Base-by-base conservation (phyloP, 2,888 invertebrate species). In the Peribatodes rhomboidaria region DNA sequence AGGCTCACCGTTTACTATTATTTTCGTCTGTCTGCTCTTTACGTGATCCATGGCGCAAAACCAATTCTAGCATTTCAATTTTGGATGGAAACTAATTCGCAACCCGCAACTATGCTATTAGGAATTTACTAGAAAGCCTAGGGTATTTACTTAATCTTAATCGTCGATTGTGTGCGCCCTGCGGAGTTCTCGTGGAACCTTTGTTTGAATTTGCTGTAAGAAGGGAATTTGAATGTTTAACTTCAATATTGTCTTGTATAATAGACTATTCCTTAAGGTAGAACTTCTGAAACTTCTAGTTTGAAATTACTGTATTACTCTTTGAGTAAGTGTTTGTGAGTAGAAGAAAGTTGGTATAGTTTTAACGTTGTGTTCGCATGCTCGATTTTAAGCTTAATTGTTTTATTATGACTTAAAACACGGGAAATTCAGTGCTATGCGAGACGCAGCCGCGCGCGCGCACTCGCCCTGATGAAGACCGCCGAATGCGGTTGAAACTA, bases 1-100 rank as follows among this genome's bases (percentile, higher is more conserved):
- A n/a, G n/a, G n/a, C n/a, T n/a, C n/a, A n/a, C 16, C 2, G 1
- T 2, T n/a, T 0, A 50, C 13, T 18, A 9, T 18, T 6, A 9
- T 0, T 10, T 16, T 49, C 2, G 16, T 16, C 22, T 14, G 41
- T 54, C 54, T 31, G 31, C 27, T 1, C 0, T 1, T 6, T 33
- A 20, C 1, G 20, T 18, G 9, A 1, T 49, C 58, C 9, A 37
- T 18, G 60, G 27, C 37, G n/a, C 44, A 35, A 35, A 16, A 22
- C 39, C 18, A 59, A 53, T 53, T 37, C 60, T 22, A 37, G 35
- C 44, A 53, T 60, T 52, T 60, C 63, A 73, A 77, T 80, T 76
- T 70, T 70, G 63, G 63, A 67, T 64, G 41, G 63, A 55, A 69
- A 70, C 69, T 74, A 78, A 75, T 71, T 73, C 72, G 68, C 62